phyloP scores from a whole-genome alignment of 2,888 invertebrate genomes.

The Anthoptus insignis region DNA sequence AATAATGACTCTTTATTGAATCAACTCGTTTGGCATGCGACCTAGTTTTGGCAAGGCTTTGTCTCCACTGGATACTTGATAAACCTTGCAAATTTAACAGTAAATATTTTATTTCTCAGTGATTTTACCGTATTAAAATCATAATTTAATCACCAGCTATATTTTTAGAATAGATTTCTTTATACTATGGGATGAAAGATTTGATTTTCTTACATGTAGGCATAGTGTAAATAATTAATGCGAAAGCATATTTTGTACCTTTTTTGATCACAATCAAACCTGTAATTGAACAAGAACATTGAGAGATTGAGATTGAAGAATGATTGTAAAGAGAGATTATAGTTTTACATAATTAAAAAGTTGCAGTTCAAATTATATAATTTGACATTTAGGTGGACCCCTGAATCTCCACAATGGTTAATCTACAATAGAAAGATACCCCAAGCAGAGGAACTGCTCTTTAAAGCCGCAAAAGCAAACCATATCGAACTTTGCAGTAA shows the following conservation, averaged over 20 bases:
- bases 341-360: background rate
- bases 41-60: constrained; percentile 12
- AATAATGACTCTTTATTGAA: constrained; percentile 2
- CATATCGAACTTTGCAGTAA: constrained; percentile 65
- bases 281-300: no score
- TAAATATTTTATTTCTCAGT: constrained; percentile 22
- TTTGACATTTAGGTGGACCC: constrained; percentile 63
- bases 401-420: constrained; percentile 82
- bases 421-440: constrained; percentile 68
- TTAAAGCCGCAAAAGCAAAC: constrained; percentile 68
- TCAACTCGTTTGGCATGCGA: constrained; percentile 3
- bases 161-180: no score
- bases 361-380: background rate
- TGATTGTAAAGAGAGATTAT: no score
- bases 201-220: no score
- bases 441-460: constrained; percentile 67
- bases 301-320: no score
- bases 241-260: no score
- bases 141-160: background rate
- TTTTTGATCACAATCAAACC: no score
- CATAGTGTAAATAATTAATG: no score
- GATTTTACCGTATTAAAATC: background rate
- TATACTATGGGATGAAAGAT: no score
- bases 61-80: background rate
- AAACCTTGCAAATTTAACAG: background rate